Base-by-base conservation (phyloP, 1,140 invertebrate species). In the Lasaia peninsularis region DNA sequence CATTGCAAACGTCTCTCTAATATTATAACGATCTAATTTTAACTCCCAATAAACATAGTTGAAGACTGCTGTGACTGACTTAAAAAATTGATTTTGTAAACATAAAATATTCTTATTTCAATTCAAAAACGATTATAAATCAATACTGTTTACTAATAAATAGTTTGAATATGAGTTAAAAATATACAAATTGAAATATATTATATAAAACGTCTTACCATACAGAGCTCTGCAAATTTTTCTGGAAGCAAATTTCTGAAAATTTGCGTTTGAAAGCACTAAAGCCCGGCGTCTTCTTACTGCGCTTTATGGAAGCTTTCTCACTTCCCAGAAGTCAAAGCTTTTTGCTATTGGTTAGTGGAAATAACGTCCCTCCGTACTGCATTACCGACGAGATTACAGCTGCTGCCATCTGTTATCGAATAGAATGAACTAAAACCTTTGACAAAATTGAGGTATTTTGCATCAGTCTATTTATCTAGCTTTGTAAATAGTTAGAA, bases 371-470 rank as follows among this genome's bases (percentile, higher is more conserved):
- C 57, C 50, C 62, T 58, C 53, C 51, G 20, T 48, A 63, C 74
- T 79, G 74, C 54, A 82, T 81, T 80, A 81, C 59, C 78, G 40
- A 65, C 64, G 52, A n/a, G 12, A 31, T 14, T 48, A 35, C 52
- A 50, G 31, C 1, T 6, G n/a, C 18, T 48, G 73, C 76, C 79
- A 85, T 72, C 81, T 82, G 49, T 59, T 52, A 40, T 12, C 32
- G 66, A 72, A 69, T 75, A 75, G 74, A 14, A 24, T 12, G 14
- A 28, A 11, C 8, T 28, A 14, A 5, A 28, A 4, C 8, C 8
- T 28, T 6, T 28, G 24, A 5, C 24, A 28, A 28, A 28, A n/a
- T n/a, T n/a, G n/a, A n/a, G n/a, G n/a, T n/a, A n/a, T n/a, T n/a
- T n/a, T n/a, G n/a, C n/a, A n/a, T n/a, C n/a, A n/a, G n/a, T n/a